Conservation (phyloP, 2,113 vertebrate genomes). For the Hippoglossus stenolepis region DNA sequence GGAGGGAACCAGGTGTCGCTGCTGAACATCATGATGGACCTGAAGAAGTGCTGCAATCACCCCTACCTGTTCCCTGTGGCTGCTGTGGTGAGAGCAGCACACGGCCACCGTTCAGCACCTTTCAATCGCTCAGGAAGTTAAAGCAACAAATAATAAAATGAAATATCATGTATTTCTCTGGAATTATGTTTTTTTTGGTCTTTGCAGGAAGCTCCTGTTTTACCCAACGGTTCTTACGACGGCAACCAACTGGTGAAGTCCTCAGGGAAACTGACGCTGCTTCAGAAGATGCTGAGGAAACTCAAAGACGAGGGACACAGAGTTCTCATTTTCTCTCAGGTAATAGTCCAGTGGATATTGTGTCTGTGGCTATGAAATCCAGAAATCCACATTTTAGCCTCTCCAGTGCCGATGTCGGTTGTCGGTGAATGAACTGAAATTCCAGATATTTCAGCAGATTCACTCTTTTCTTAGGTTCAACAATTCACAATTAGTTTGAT, state of each 20-base stretch:
- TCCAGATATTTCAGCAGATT: no score
- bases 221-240: constrained; percentile 97
- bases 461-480: no score
- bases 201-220: constrained; percentile 92
- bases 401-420: no score
- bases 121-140: no score
- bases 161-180: neutral
- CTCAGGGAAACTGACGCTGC: constrained; percentile 95
- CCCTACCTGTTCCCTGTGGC: constrained; percentile 97
- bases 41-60: constrained; percentile 99
- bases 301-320: constrained; percentile 94
- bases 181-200: neutral
- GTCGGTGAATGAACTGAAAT: no score
- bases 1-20: constrained; percentile 98
- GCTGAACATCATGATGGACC: constrained; percentile 99
- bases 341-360: constrained; percentile 44
- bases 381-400: no score
- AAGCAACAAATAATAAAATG: neutral
- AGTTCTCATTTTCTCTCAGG: constrained; percentile 98
- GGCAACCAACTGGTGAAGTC: constrained; percentile 95
- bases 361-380: neutral
- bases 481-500: neutral
- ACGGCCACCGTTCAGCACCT: neutral
- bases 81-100: constrained; percentile 82
- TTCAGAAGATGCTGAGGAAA: constrained; percentile 98